Evolutionary conservation across 2,888 invertebrate species (phyloP).

Genomic region (Epinotia demarniana): DNA sequence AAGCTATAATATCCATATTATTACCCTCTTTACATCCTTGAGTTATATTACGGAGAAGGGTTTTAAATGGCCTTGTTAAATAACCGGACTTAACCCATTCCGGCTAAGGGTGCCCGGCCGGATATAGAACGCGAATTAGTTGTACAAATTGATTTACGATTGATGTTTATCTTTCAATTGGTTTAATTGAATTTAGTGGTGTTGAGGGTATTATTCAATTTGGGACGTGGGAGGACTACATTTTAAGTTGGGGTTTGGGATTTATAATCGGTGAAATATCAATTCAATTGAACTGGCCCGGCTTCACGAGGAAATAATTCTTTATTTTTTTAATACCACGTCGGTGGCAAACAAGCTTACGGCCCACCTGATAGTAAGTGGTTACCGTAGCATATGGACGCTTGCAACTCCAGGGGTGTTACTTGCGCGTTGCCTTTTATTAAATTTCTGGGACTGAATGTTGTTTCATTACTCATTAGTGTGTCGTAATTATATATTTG

Average conservation of each 20-base stretch:
- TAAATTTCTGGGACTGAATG: no score
- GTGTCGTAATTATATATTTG: no score
- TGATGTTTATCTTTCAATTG: slow-evolving; percentile 40
- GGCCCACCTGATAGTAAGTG: no score
- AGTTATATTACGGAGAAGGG: no score
- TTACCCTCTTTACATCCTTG: no score
- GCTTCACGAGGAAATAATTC: neutral
- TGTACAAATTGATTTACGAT: slow-evolving; percentile 34
- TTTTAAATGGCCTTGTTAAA: neutral
- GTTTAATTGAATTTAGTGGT: slow-evolving; percentile 27
- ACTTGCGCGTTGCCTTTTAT: no score
- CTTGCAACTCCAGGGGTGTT: no score
- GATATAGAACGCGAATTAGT: slow-evolving; percentile 26
- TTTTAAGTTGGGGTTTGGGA: neutral
- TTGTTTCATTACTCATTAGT: no score
- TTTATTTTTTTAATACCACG: no score
- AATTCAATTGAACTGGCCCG: neutral
- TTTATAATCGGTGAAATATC: neutral
- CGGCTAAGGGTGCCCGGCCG: slow-evolving; percentile 12
- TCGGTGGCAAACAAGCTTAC: no score
- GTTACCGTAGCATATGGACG: no score
- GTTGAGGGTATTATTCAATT: slow-evolving; percentile 20
- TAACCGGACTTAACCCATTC: neutral
- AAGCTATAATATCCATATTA: no score
- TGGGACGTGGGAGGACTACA: slow-evolving; percentile 7